These are phyloP conservation scores for Dendrolimus kikuchii DNA, from an alignment of 1,140 invertebrate species.

Conservation along the genomic window DNA sequence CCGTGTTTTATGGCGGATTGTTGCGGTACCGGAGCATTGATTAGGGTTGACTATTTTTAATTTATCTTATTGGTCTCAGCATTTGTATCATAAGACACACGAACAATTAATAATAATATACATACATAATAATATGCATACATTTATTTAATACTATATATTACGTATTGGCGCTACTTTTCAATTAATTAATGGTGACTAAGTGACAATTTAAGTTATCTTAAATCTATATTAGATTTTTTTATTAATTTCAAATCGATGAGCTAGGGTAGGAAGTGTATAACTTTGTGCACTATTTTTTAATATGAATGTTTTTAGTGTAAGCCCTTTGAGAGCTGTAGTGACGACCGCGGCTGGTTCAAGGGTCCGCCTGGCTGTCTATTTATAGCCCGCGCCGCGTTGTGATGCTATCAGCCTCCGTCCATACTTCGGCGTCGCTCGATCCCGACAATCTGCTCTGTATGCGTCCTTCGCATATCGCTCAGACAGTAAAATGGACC, in stretches of 20 bases:
- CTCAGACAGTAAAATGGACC: conserved; percentile 61
- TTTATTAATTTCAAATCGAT: too few relatives aligned
- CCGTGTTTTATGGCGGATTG: conserved; percentile 58
- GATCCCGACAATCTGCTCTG: conserved; percentile 49
- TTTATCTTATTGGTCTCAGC: neutral
- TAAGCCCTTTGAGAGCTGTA: conserved; percentile 43
- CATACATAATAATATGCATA: neutral
- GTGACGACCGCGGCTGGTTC: conserved; percentile 58
- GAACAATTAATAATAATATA: neutral
- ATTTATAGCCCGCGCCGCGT: conserved; percentile 61
- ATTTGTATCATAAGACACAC: neutral
- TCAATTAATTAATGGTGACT: too few relatives aligned
- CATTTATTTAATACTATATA: neutral
- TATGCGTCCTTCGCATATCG: conserved; percentile 58
- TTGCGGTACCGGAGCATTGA: conserved; percentile 42
- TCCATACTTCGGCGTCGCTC: conserved; percentile 44
- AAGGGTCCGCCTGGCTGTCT: conserved; percentile 56
- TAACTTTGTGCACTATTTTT: neutral
- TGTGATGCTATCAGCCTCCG: conserved; percentile 59
- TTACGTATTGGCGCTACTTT: too few relatives aligned
- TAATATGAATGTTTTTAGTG: neutral
- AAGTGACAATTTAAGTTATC: too few relatives aligned
- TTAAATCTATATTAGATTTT: too few relatives aligned
- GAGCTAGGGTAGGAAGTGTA: too few relatives aligned
- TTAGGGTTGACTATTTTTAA: conserved; percentile 21